Base-by-base conservation (phyloP, 1,140 invertebrate genomes). In the Gonioctena quinquepunctata region DNA sequence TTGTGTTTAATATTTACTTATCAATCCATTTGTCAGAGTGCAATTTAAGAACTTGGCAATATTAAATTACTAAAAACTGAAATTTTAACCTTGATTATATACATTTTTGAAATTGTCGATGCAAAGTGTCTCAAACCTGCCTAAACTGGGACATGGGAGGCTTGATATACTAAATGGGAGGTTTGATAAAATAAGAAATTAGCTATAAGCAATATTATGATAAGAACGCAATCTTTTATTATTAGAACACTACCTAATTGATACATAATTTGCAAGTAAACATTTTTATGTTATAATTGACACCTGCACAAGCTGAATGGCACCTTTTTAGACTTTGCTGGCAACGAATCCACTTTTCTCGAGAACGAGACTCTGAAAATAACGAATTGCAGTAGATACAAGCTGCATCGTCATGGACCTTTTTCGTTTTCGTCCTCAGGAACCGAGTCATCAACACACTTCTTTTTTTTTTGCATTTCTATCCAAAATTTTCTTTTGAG, bases 301-400 rank as follows among this genome's bases (percentile, higher is more conserved):
- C n/a, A n/a, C 33, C 50, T 50, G 48, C 68, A 69, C 59, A 64
- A 50, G 60, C 68, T 52, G 50, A 69, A 69, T 69, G 49, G 61
- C 68, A 69, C 59, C 63, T 64, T 63, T 42, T 64, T 69, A 62
- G 60, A 54, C 60, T 64, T 25, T 54, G 48, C 48, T 64, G 48
- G 27, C 48, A 69, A 52, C 28, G 49, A 64, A 69, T 69, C 28
- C 68, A 69, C 19, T 64, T 25, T 60, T 67, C 50, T 60, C 54
- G 22, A 26, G 57, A 13, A 27, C 28, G 25, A 62, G 60, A 62
- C 28, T 2, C 3, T 16, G 60, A 62, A 68, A 60, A 68, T 68
- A 68, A 65, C n/a, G n/a, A n/a, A n/a, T n/a, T n/a, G n/a, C n/a
- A n/a, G n/a, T n/a, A n/a, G n/a, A n/a, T n/a, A n/a, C 68, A 64